Evolutionary conservation across 1,140 invertebrate genomes (phyloP).

Genomic region (Metopolophium dirhodum): DNA sequence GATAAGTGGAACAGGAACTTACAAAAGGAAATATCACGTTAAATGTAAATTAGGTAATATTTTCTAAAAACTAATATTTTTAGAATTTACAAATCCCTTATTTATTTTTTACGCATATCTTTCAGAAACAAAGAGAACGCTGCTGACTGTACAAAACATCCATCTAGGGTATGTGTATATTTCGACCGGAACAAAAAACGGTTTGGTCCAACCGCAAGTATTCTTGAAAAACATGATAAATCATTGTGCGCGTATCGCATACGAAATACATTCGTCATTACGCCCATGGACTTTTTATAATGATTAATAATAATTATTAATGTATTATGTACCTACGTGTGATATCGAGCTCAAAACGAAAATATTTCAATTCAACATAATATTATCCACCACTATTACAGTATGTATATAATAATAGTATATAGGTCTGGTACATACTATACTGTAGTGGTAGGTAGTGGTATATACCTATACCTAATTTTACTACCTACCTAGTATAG

Average conservation of each 20-base stretch:
- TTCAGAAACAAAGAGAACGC: no score
- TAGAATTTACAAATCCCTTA: no score
- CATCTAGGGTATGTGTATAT: no score
- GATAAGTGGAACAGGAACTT: no score
- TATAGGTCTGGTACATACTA: not conserved
- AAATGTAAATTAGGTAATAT: no score
- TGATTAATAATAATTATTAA: not conserved
- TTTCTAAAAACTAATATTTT: no score
- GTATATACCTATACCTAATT: not conserved
- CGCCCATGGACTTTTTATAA: not conserved
- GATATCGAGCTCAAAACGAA: not conserved
- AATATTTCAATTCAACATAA: not conserved
- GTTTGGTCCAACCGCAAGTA: no score
- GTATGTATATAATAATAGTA: not conserved
- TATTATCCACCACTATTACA: not conserved
- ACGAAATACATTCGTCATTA: not conserved
- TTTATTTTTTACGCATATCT: no score
- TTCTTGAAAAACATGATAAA: not conserved
- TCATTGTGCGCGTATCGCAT: not conserved
- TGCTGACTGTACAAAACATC: no score
- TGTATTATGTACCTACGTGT: not conserved
- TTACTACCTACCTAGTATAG: not conserved
- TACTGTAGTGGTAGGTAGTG: no score
- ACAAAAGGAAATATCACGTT: no score
- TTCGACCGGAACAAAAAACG: no score